Evolutionary conservation across 2,113 vertebrate genomes (phyloP).

Genomic region (Jaculus jaculus): DNA sequence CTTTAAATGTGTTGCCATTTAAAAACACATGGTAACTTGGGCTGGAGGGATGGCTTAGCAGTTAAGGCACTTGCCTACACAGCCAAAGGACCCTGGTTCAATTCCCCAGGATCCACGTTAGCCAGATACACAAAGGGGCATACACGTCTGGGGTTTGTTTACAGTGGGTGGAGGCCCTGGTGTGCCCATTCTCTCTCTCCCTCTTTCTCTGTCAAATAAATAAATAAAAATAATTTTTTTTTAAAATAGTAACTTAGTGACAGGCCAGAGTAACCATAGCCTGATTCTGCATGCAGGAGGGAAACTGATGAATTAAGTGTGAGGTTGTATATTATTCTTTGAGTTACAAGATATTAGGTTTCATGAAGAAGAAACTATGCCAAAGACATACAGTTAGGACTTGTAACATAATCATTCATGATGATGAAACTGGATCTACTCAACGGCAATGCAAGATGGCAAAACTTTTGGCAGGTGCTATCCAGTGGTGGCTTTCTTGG

Average conservation of each 20-base stretch:
- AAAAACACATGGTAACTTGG: no score
- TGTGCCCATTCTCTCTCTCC: no score
- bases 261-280: background rate
- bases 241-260: constrained; percentile 15
- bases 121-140: no score
- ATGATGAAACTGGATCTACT: background rate
- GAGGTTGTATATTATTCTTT: background rate
- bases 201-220: no score
- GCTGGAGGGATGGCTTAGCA: no score
- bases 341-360: background rate
- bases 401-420: background rate
- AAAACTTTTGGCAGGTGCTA: background rate
- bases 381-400: constrained; percentile 8
- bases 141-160: no score
- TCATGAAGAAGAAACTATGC: constrained; percentile 19
- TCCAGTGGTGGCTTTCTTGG: background rate
- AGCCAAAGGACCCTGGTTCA: no score
- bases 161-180: no score
- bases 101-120: no score
- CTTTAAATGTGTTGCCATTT: constrained; percentile 41
- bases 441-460: background rate
- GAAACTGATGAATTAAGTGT: background rate
- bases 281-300: background rate
- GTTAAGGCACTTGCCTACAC: no score
- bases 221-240: no score